A percentile compares a stretch with the other conserved stretches of the same genome.
These are phyloP conservation scores for Belgica antarctica DNA, from an alignment of 2,888 invertebrate genomes.

Conservation along the genomic window DNA sequence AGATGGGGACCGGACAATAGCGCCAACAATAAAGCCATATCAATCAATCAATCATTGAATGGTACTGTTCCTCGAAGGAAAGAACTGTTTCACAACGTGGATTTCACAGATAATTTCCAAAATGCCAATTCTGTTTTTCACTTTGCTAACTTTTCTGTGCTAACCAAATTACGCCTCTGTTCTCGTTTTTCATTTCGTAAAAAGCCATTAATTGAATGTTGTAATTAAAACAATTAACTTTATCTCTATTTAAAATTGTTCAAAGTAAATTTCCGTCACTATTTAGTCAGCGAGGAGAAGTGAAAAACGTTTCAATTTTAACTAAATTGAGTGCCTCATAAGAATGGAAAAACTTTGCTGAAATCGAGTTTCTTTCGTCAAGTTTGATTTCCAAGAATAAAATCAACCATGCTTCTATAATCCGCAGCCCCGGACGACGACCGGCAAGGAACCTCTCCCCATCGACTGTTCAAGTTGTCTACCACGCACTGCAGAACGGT, in stretches of 20 bases:
- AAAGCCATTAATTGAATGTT: constrained; percentile 33
- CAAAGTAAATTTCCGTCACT: neutral
- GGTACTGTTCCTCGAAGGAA: neutral
- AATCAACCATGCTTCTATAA: neutral
- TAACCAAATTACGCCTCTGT: neutral
- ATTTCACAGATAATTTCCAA: constrained; percentile 34
- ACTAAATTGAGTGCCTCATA: constrained; percentile 9
- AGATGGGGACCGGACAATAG: too few species aligned
- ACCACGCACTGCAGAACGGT: constrained; percentile 11
- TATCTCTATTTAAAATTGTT: constrained; percentile 41
- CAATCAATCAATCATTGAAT: too few species aligned
- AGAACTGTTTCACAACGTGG: constrained; percentile 28
- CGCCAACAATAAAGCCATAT: too few species aligned
- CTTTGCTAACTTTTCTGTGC: neutral
- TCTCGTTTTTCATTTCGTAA: neutral
- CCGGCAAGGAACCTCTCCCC: neutral
- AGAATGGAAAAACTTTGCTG: constrained; percentile 4
- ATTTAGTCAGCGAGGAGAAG: neutral
- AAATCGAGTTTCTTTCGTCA: neutral
- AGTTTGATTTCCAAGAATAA: neutral
- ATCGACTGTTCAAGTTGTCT: constrained; percentile 5
- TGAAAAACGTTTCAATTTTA: constrained; percentile 21
- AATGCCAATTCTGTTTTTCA: constrained; percentile 26
- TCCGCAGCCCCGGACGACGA: neutral
- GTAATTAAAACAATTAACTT: constrained; percentile 44